Evolutionary conservation across 2,113 vertebrate genomes (phyloP).

Genomic region (Rhineura floridana): DNA sequence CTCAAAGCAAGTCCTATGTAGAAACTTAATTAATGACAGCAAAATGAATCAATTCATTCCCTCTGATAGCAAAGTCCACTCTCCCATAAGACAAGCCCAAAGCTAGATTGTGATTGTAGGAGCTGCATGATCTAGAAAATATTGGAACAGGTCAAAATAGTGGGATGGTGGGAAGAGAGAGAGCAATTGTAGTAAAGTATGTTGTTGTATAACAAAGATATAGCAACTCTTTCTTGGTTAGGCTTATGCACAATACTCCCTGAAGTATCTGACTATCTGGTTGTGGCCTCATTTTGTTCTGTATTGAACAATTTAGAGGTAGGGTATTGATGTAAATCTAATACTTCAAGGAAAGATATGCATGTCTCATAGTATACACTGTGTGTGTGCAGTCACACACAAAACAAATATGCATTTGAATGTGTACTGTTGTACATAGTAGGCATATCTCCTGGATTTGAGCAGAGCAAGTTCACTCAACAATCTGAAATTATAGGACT

Average conservation of each 20-base stretch:
- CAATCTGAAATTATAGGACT: not conserved
- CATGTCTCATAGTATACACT: not conserved
- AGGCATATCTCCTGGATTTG: not conserved
- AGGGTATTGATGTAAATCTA: not conserved
- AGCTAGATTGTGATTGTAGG: not conserved
- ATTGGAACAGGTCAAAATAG: not conserved
- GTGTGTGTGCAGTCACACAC: not conserved
- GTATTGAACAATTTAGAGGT: not conserved
- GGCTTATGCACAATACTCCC: not conserved
- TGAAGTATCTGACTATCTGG: not conserved
- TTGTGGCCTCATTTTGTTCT: not conserved
- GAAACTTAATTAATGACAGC: not conserved
- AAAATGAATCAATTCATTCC: not conserved
- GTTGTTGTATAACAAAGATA: conserved; percentile 8
- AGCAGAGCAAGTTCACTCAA: not conserved
- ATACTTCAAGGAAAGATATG: conserved; percentile 9
- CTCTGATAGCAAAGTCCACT: not conserved
- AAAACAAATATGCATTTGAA: fast-evolving
- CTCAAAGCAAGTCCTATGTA: not conserved
- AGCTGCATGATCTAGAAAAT: not conserved
- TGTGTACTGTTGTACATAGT: fast-evolving
- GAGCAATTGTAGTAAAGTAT: not conserved
- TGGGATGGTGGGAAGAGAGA: not conserved
- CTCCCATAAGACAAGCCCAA: not conserved
- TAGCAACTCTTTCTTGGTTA: not conserved